Percentiles rank a stretch among this genome's conserved stretches.
phyloP scores from a whole-genome alignment of 2,888 invertebrate species.

The Eutolmus rufibarbis region DNA sequence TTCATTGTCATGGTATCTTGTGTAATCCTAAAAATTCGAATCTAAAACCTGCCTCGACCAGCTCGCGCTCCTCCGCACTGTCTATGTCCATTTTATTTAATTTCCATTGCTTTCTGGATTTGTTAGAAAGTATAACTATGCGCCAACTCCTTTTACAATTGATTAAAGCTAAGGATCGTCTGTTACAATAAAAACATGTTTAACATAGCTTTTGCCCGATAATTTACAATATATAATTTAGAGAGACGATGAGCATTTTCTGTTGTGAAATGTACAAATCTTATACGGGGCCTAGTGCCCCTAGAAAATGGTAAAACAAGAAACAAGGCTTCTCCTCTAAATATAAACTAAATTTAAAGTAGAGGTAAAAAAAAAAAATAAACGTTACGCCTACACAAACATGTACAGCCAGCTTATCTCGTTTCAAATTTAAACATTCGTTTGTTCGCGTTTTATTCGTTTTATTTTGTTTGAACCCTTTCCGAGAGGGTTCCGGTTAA shows the following conservation, averaged over 20 bases:
- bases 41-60: neutral
- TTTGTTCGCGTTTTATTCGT: neutral
- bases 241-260: neutral
- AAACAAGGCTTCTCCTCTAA: neutral
- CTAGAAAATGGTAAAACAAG: neutral
- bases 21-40: neutral
- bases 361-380: neutral
- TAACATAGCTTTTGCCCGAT: neutral
- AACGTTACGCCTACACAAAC: neutral
- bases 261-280: neutral
- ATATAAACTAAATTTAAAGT: neutral
- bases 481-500: neutral
- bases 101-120: neutral
- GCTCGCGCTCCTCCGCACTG: neutral
- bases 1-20: neutral
- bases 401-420: constrained; percentile 13
- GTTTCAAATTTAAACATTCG: neutral
- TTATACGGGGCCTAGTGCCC: neutral
- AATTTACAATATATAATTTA: neutral
- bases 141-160: neutral
- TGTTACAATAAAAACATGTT: neutral
- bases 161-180: neutral
- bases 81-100: neutral
- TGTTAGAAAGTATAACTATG: neutral
- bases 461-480: neutral